A percentile compares a stretch with the other conserved stretches of the same genome.
Evolutionary conservation across 30 jellyfish, hydroid and myxozoan genomes (phyloP).

Genomic region (Nemopilema nomurai): DNA sequence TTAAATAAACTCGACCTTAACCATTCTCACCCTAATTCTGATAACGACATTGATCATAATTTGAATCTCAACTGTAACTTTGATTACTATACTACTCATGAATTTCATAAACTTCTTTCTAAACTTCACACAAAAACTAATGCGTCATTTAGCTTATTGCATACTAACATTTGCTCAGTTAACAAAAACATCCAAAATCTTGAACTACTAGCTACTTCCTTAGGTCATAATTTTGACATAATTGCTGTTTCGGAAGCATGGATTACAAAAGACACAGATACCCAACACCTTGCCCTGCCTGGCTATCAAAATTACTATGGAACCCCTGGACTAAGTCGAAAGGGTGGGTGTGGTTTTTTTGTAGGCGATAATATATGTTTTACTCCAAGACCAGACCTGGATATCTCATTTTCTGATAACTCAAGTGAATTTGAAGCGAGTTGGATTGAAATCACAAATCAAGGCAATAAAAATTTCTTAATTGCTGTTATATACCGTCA

Average conservation of each 20-base stretch:
- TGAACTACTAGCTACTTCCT: conserved; percentile 23
- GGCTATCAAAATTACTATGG: conserved; percentile 53
- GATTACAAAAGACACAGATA: conserved; percentile 23
- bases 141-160: conserved; percentile 40
- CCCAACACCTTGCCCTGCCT: conserved; percentile 32
- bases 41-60: conserved; percentile 36
- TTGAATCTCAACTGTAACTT: conserved; percentile 33
- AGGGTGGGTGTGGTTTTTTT: conserved; percentile 64
- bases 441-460: conserved; percentile 31
- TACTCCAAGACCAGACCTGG: conserved; percentile 37
- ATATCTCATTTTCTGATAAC: conserved; percentile 22
- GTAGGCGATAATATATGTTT: conserved; percentile 37
- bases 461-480: conserved; percentile 11
- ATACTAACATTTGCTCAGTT: conserved; percentile 44
- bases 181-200: conserved; percentile 39
- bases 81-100: conserved; percentile 44
- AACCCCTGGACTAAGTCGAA: conserved; percentile 37
- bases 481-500: conserved; percentile 49
- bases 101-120: conserved; percentile 27
- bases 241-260: conserved; percentile 59
- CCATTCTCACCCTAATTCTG: conserved; percentile 34
- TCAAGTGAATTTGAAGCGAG: conserved; percentile 37
- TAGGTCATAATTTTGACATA: conserved; percentile 48
- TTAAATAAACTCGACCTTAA: conserved; percentile 10
- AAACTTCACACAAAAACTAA: conserved; percentile 7